Percentiles rank a stretch among this genome's conserved stretches.
phyloP scores from a whole-genome alignment of 2,888 invertebrate species.

The Zootermopsis nevadensis region DNA sequence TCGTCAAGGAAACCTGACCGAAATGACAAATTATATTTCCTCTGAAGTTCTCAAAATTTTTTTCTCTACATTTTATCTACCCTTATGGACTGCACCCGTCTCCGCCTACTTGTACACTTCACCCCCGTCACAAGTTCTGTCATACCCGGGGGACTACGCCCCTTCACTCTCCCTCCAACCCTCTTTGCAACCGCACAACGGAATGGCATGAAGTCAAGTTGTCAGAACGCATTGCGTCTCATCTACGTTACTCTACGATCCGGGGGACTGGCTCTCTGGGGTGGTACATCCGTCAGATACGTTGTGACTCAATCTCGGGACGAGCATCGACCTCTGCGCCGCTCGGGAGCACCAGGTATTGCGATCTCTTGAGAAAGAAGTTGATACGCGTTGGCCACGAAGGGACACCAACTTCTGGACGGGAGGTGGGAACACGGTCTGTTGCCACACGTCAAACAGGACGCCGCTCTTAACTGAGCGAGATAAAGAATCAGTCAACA shows the following conservation, averaged over 20 bases:
- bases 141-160: slow-evolving; percentile 31
- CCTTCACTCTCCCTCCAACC: slow-evolving; percentile 12
- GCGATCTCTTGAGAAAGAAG: neutral
- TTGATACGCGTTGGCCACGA: neutral
- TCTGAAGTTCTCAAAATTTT: slow-evolving; percentile 36
- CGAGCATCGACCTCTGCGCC: neutral
- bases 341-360: neutral
- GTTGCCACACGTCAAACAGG: no score
- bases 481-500: no score
- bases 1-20: slow-evolving; percentile 32
- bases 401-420: no score
- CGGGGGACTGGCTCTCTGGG: neutral
- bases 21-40: slow-evolving; percentile 43
- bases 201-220: slow-evolving; percentile 42
- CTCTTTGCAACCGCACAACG: slow-evolving; percentile 8
- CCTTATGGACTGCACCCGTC: slow-evolving; percentile 32
- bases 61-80: slow-evolving; percentile 16
- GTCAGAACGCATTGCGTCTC: slow-evolving; percentile 48
- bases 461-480: no score
- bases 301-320: slow-evolving; percentile 14
- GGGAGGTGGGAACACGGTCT: no score
- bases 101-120: slow-evolving; percentile 31
- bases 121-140: neutral
- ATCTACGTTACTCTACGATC: slow-evolving; percentile 36
- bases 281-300: slow-evolving; percentile 12